Base-by-base conservation (phyloP, 1,140 invertebrate genomes). In the Saccostrea glomerata region DNA sequence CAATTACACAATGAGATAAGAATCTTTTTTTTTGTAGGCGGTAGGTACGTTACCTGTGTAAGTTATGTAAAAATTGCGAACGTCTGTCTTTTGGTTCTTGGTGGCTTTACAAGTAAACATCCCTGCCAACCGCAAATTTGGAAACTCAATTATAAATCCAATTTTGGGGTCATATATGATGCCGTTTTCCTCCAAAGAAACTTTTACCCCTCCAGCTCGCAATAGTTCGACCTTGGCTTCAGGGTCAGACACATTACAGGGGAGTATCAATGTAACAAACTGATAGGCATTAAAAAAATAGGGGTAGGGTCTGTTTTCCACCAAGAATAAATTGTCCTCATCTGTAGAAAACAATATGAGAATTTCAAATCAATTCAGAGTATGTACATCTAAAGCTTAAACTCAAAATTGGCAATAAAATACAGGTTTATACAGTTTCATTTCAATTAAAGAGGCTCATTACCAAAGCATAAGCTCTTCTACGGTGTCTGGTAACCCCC, bases 231-330 rank as follows among this genome's bases (percentile, higher is more conserved):
- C 90, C 70, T 90, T 87, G 55, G 89, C 63, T 0, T 63, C 11
- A 0, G 92, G 92, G 66, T 92, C 87, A n/a, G 92, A 90, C 9
- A 92, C 89, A 11, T 82, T 23, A 73, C 92, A 92, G 0, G 89
- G 87, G 7, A 92, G 58, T 25, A 36, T 36, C 70, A 77, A 36
- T 4, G 70, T 25, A 30, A 30, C 9, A 30, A 77, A 77, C 15
- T 15, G 13, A 77, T 77, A 77, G 2, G 70, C 15, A 36, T 77
- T 77, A 15, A 30, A 2, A 2, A 77, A 3, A 9, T 11, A 3
- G 15, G 70, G 70, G 15, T 15, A 4, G 23, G 25, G 7, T 4
- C 12, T 77, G 15, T 36, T 25, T 77, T 30, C 15, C 12, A 4
- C 0, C 25, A 77, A 17, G 82, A 92, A 86, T 55, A 91, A 77